These are phyloP conservation scores for Xenops minutus DNA, from an alignment of 2,797 vertebrate genomes.

Conservation along the genomic window DNA sequence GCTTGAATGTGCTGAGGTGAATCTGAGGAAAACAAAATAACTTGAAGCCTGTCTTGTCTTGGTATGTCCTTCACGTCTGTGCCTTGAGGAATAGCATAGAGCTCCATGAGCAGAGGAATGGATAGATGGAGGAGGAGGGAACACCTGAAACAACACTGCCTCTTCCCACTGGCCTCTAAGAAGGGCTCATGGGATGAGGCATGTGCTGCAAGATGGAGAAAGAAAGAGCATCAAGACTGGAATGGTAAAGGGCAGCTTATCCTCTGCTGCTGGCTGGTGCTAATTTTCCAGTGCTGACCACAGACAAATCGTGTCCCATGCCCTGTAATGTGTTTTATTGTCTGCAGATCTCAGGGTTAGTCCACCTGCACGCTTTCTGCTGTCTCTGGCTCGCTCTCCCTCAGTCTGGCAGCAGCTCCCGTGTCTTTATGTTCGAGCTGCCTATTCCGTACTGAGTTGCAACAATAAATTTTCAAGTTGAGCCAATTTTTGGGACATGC, in stretches of 20 bases:
- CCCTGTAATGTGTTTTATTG: accelerated
- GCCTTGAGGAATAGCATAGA: accelerated
- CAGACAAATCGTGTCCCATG: accelerated
- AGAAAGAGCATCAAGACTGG: neutral
- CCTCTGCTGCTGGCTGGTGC: neutral
- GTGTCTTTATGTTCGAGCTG: accelerated
- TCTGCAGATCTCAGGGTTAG: accelerated
- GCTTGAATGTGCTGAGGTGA: neutral
- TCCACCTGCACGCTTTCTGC: accelerated
- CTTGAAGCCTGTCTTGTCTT: neutral
- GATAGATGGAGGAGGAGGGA: neutral
- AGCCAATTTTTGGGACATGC: neutral
- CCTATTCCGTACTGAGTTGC: neutral
- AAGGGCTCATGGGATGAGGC: neutral
- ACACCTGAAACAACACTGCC: accelerated
- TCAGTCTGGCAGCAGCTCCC: neutral
- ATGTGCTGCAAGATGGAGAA: neutral
- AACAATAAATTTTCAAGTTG: neutral
- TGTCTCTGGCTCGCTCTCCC: neutral
- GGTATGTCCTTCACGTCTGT: neutral
- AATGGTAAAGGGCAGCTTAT: neutral
- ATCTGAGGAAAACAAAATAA: neutral
- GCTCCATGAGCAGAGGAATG: neutral
- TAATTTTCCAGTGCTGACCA: neutral
- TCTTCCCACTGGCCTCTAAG: neutral